These are phyloP conservation scores for Drosophila neocordata DNA, from an alignment of 1,140 invertebrate genomes.

Conservation along the genomic window DNA sequence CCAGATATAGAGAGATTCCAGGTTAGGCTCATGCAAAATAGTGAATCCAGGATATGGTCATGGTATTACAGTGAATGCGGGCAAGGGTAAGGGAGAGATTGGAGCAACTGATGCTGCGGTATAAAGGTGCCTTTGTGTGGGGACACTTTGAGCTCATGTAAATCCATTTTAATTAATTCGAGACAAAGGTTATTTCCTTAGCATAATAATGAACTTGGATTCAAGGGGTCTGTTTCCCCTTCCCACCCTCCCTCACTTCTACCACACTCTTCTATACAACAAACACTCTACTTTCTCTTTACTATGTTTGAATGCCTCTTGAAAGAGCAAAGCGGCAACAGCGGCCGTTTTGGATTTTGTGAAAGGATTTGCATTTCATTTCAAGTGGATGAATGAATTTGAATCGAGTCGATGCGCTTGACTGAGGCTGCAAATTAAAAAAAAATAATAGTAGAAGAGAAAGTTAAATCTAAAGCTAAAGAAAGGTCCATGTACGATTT, in stretches of 20 bases:
- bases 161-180: conserved; percentile 82
- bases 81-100: not conserved
- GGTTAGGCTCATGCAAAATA: conserved; percentile 62
- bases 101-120: conserved; percentile 21
- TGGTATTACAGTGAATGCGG: conserved; percentile 4
- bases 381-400: conserved; percentile 71
- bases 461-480: not conserved
- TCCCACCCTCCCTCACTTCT: too few relatives aligned
- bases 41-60: conserved; percentile 35
- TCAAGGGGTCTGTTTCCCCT: not conserved
- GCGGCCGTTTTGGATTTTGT: conserved; percentile 56
- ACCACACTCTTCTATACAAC: too few relatives aligned
- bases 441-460: not conserved
- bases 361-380: conserved; percentile 78
- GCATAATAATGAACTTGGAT: conserved; percentile 72
- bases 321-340: conserved; percentile 55
- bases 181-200: conserved; percentile 77
- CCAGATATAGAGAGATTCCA: conserved; percentile 19
- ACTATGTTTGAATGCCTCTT: not conserved
- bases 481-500: conserved; percentile 34
- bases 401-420: conserved; percentile 25
- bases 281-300: not conserved
- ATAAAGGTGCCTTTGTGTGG: conserved; percentile 69
- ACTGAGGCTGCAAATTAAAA: conserved; percentile 34
- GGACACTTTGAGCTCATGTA: conserved; percentile 80